Conservation (phyloP, 2,888 invertebrate species). For the Syrista parreyssii region DNA sequence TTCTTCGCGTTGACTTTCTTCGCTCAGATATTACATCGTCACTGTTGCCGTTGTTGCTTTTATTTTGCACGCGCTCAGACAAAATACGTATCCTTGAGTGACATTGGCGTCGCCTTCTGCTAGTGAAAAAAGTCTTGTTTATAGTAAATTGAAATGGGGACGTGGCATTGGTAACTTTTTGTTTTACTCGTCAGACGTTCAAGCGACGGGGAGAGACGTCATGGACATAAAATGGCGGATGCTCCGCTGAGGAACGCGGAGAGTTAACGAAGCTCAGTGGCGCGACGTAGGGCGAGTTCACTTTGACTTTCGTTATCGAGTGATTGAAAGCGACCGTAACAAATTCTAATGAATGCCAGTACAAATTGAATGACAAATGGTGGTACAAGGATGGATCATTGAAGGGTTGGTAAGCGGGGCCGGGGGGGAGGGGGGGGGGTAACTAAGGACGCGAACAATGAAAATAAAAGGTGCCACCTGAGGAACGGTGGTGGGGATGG, state of each 20-base stretch:
- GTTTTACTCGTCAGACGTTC: background rate
- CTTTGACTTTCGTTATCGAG: conserved; percentile 22
- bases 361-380: conserved; percentile 55
- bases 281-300: background rate
- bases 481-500: conserved; percentile 26
- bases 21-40: background rate
- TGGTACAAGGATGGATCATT: conserved; percentile 7
- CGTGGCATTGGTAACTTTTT: background rate
- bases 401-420: background rate
- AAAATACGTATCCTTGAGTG: background rate
- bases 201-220: background rate
- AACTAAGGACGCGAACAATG: conserved; percentile 17
- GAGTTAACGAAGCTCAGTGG: background rate
- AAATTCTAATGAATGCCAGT: conserved; percentile 63
- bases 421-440: too few relatives aligned
- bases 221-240: background rate
- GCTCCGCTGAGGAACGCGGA: background rate
- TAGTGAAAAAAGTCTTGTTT: background rate
- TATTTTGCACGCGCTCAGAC: background rate
- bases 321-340: conserved; percentile 44
- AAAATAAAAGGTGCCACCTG: conserved; percentile 39
- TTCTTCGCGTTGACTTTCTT: background rate
- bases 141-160: background rate
- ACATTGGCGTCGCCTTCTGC: background rate
- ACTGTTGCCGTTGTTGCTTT: background rate